phyloP scores from a whole-genome alignment of 2,113 vertebrate species.

The Lontra canadensis region DNA sequence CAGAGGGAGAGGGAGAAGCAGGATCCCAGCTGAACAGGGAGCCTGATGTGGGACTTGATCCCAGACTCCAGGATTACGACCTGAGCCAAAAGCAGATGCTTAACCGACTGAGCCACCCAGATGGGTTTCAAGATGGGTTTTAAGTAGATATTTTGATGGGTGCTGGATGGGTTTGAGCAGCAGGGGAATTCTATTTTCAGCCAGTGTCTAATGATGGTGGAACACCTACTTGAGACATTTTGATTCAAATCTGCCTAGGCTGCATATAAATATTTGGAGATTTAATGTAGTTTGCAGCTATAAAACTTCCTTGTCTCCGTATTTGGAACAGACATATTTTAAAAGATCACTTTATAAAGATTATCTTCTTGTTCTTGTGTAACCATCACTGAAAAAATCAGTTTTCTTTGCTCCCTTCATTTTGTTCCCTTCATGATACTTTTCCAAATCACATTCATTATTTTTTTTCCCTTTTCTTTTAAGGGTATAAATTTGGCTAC shows the following conservation, averaged over 20 bases:
- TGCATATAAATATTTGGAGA: neutral
- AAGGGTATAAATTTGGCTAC: neutral
- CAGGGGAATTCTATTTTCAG: neutral
- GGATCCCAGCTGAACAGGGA: too few relatives aligned
- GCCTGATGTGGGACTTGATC: too few relatives aligned
- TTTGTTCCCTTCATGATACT: neutral
- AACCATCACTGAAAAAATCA: neutral
- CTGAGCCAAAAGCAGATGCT: too few relatives aligned
- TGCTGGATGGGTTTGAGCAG: neutral
- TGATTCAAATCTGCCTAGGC: neutral
- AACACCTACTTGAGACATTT: neutral
- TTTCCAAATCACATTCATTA: neutral
- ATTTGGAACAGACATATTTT: neutral
- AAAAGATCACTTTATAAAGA: neutral
- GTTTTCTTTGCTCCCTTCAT: neutral
- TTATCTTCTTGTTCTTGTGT: neutral
- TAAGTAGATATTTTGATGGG: neutral
- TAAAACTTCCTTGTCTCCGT: neutral
- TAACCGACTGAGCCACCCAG: neutral
- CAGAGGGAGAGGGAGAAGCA: too few relatives aligned
- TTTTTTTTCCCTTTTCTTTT: neutral
- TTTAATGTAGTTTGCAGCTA: neutral
- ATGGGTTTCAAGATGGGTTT: neutral
- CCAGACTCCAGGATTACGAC: too few relatives aligned
- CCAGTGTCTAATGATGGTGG: neutral